Conservation (phyloP, 2,113 vertebrate genomes). For the Xyliphius kryptos region DNA sequence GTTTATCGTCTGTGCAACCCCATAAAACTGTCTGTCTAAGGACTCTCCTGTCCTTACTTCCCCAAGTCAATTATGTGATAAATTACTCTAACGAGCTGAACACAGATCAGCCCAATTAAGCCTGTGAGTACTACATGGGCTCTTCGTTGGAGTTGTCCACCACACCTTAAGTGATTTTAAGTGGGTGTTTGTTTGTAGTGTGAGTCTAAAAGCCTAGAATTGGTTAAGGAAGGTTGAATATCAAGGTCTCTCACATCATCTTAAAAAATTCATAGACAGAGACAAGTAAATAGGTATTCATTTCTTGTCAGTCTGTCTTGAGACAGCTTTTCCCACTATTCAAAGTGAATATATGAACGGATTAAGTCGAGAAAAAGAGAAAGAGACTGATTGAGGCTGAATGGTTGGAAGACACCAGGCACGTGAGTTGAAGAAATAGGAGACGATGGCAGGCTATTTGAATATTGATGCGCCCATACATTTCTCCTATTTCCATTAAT, state of each 20-base stretch:
- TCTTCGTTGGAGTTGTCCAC: slow-evolving; percentile 32
- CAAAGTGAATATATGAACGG: slow-evolving; percentile 34
- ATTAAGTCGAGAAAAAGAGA: slow-evolving; percentile 25
- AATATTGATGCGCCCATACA: slow-evolving; percentile 88
- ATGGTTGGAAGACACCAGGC: slow-evolving; percentile 33
- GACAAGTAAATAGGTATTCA: slow-evolving; percentile 22
- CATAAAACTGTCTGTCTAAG: slow-evolving; percentile 36
- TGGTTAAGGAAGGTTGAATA: slow-evolving; percentile 5
- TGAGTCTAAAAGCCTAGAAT: slow-evolving; percentile 20
- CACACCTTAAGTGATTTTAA: slow-evolving; percentile 31
- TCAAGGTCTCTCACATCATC: slow-evolving; percentile 2
- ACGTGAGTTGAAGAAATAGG: slow-evolving; percentile 57
- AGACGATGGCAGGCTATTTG: slow-evolving; percentile 86
- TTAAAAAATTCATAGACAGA: slow-evolving; percentile 28
- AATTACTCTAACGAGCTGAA: slow-evolving; percentile 46
- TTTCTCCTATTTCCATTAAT: slow-evolving; percentile 70
- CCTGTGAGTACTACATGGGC: slow-evolving; percentile 40
- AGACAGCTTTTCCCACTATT: slow-evolving; percentile 1
- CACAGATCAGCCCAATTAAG: slow-evolving; percentile 46
- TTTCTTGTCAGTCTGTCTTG: slow-evolving; percentile 24
- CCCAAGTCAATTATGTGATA: slow-evolving; percentile 45
- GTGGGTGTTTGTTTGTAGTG: slow-evolving; percentile 32
- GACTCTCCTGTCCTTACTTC: slow-evolving; percentile 36
- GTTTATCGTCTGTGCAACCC: slow-evolving; percentile 23
- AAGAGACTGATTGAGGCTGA: slow-evolving; percentile 28